Evolutionary conservation across 2,888 invertebrate species (phyloP), one percentile per base, ranked within the genome.

Genomic region (Heteropelma amictum): DNA sequence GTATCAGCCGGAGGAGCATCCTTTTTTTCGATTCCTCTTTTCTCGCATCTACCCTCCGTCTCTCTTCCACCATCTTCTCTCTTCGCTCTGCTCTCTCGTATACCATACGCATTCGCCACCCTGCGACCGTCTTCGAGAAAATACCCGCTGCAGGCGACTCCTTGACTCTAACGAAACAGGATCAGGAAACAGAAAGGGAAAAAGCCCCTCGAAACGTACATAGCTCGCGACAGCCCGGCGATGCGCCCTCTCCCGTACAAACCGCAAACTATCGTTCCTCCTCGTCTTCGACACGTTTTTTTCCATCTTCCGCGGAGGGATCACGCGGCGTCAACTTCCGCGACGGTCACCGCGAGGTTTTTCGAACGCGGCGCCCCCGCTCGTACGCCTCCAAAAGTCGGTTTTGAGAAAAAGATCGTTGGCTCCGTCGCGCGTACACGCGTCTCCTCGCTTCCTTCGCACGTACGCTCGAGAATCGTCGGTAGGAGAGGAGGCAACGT

Each of bases 41-140:
- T 38, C 23, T 38, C 33, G n/a, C 19, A 60, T 35, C 58, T 21
- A 17, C 35, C 45, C 72, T 81, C 80, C 77, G 80, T 81, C 53
- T 61, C 63, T 42, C 30, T 42, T 35, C 47, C 51, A 61, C 38
- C 56, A 47, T 56, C 58, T 47, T 10, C 33, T 56, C 61, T 38
- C 12, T 33, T 64, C 26, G 53, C 49, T 45, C 56, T 65, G 56
- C 70, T 72, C 30, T 47, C 33, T 67, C 54, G 21, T 65, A 60
- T n/a, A n/a, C n/a, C n/a, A n/a, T n/a, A n/a, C n/a, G n/a, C n/a
- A n/a, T 63, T 58, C 64, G 19, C 72, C 67, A 71, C 76, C 75
- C 75, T 68, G 60, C 70, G 60, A 64, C 35, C 70, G 60, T 26
- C 67, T n/a, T n/a, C n/a, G n/a, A 54, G 54, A 65, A 35, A 65